Base-by-base conservation (phyloP, 2,888 invertebrate genomes). In the Drepana falcataria region DNA sequence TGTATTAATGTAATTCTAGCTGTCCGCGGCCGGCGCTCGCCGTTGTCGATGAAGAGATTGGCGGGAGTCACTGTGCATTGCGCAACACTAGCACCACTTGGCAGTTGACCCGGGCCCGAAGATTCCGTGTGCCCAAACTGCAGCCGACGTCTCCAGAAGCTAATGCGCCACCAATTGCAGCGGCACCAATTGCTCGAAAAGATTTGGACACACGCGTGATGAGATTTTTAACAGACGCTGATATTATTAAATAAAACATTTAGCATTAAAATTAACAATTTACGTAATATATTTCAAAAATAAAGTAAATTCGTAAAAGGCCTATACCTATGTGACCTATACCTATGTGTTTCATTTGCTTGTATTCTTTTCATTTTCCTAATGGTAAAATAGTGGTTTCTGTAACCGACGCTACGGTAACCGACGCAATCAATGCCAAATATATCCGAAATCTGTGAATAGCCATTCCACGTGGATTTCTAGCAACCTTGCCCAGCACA, bases 101-200 rank as follows among this genome's bases (percentile, higher is more conserved):
- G 90, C 89, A 87, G 55, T 69, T 90, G 34, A 87, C 80, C 1
- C 75, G 91, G 21, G 91, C 91, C 7, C 81, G 91, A 4, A 79
- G 83, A 5, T 83, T 87, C 58, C 81, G 87, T 49, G 63, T 69
- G 9, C 86, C 87, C 0, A 87, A 84, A 52, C 80, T 69, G 0
- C 75, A 71, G 47, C 56, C 75, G 53, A 83, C 81, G 0, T 61
- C 83, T 0, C 78, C 84, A 3, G 87, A 86, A 64, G 80, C 79
- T 0, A 79, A 70, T 2, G 81, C 81, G 0, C 83, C 83, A 0
- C 84, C 85, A 1, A 77, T 71, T 7, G 71, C 77, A n/a, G 77
- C 81, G 0, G 85, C 83, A 6, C 83, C 86, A 2, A 62, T 80
- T 51, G 83, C 84, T 0, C 71, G 78, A 34, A 84, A 84, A 66